Evolutionary conservation across 1,140 invertebrate species (phyloP), one percentile per base, ranked within the genome.

Genomic region (Nephotettix cincticeps): DNA sequence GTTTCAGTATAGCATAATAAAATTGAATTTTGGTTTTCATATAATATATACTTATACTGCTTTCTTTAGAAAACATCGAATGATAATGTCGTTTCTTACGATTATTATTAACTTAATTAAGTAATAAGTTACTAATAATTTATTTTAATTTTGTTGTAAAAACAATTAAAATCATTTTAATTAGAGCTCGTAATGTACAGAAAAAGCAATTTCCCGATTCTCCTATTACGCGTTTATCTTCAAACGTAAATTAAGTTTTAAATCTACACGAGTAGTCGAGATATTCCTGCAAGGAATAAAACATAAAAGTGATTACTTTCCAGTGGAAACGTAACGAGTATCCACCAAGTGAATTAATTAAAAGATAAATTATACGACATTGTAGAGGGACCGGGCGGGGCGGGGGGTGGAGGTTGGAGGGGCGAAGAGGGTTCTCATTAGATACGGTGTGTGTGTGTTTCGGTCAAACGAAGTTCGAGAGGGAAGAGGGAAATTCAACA

Each of bases 221-320:
- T n/a, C n/a, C n/a, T n/a, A 61, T 61, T 61, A 61, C 56, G 6
- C 9, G 56, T 61, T 61, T 61, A 61, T 61, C 56, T 61, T 61
- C 56, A 23, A 61, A 29, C 56, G 56, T 61, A 61, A 61, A 61
- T 61, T 27, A 61, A 27, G 56, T 29, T 61, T 29, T 27, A 61
- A 61, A 61, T 61, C 56, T 61, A n/a, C 47, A 19, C 47, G 47
- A 54, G 47, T 21, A 1, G 23, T 29, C 14, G 13, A 27, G 25
- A 27, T 21, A 61, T 28, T 61, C 56, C 56, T 61, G 56, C 56
- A 61, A 61, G 56, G 56, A 61, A 61, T 61, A 61, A 61, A 61
- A 61, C 56, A 61, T 61, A 61, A 61, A 61, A 61, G 23, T 61
- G 56, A 61, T 61, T 61, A 61, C 56, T 61, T 61, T 61, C 28